Conservation (phyloP, 2,113 vertebrate genomes). For the Hystrix cristata region DNA sequence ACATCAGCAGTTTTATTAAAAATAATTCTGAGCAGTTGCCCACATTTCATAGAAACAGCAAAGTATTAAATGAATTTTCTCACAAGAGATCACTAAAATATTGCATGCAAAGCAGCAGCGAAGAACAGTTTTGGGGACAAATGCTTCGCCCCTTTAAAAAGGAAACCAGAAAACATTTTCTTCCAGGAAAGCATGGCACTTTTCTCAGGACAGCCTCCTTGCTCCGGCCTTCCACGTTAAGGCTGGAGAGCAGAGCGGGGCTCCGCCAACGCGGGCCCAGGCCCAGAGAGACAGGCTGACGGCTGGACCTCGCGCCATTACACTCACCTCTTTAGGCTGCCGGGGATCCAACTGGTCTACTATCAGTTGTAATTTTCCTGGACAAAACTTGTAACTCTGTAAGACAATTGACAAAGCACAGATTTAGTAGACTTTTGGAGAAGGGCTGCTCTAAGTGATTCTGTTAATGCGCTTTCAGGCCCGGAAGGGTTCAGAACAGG, state of each 20-base stretch:
- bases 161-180: not conserved
- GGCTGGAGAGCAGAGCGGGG: not conserved
- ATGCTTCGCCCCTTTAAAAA: not conserved
- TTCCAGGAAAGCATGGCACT: not conserved
- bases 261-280: not conserved
- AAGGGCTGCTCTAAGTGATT: not conserved
- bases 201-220: not conserved
- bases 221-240: not conserved
- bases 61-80: not conserved
- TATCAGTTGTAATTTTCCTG: slow-evolving; percentile 95
- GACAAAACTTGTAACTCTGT: slow-evolving; percentile 96
- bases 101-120: not conserved
- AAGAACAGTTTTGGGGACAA: not conserved
- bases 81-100: not conserved
- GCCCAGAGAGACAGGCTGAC: not conserved
- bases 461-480: slow-evolving; percentile 24
- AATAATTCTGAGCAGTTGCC: not conserved
- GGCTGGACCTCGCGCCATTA: not conserved
- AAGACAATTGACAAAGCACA: slow-evolving; percentile 79
- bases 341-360: slow-evolving; percentile 93
- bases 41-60: slow-evolving; percentile 33
- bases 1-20: not conserved
- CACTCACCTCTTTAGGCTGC: slow-evolving; percentile 94
- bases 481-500: slow-evolving; percentile 11
- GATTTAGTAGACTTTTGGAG: slow-evolving; percentile 66